Percentiles rank a stretch among this genome's conserved stretches.
Evolutionary conservation across 2,888 invertebrate species (phyloP).

Genomic region (Dicyrtomina minuta): DNA sequence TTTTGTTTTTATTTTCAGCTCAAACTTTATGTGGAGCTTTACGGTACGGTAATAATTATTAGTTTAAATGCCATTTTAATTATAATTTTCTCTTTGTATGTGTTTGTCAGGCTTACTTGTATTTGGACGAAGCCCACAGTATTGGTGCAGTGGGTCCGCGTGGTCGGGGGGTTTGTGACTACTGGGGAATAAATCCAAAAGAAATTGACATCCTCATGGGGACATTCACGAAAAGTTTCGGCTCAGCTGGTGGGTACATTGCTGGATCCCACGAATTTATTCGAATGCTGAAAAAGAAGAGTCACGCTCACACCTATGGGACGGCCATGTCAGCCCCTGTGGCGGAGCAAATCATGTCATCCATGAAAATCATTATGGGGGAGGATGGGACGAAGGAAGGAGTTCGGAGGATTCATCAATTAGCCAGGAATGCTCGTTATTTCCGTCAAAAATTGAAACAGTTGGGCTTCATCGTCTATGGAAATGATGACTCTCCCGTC

Average conservation of each 20-base stretch:
- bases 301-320: conserved; percentile 85
- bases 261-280: conserved; percentile 86
- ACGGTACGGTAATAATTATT: too few relatives aligned
- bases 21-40: too few relatives aligned
- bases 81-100: too few relatives aligned
- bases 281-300: conserved; percentile 71
- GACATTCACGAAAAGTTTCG: conserved; percentile 98
- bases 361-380: conserved; percentile 85
- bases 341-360: conserved; percentile 86
- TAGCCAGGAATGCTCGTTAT: conserved; percentile 79
- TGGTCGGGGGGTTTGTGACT: conserved; percentile 87
- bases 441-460: conserved; percentile 76
- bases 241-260: conserved; percentile 92
- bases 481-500: conserved; percentile 92
- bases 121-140: conserved; percentile 97
- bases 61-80: too few relatives aligned
- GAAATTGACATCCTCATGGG: conserved; percentile 97
- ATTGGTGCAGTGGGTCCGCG: conserved; percentile 87
- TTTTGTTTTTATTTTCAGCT: too few relatives aligned
- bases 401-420: conserved; percentile 65
- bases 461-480: conserved; percentile 88
- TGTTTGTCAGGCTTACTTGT: conserved; percentile 89
- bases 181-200: conserved; percentile 74
- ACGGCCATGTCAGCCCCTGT: conserved; percentile 86
- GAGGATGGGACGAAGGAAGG: conserved; percentile 73